Conservation (phyloP, 30 jellyfish, hydroid and myxozoan genomes). For the Aurelia aurita complex sp. Pacific region DNA sequence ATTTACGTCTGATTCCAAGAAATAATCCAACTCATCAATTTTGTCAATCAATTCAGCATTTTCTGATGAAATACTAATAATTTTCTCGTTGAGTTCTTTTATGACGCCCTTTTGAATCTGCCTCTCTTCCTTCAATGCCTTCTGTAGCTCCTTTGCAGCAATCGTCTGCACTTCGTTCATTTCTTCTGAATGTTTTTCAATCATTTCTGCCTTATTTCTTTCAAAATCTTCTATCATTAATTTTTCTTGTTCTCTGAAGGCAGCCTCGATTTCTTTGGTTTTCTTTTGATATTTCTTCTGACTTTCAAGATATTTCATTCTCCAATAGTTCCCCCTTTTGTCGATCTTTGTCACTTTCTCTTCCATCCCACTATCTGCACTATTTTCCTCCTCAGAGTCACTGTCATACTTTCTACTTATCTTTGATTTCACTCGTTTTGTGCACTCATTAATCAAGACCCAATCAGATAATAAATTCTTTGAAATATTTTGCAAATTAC, state of each 20-base stretch:
- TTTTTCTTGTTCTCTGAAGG: conserved; percentile 20
- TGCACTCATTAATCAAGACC: conserved; percentile 26
- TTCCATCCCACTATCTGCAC: conserved; percentile 65
- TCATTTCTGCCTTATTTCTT: conserved; percentile 40
- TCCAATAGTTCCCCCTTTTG: conserved; percentile 65
- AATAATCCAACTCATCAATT: conserved; percentile 18
- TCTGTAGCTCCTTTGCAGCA: conserved; percentile 70
- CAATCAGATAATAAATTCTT: conserved; percentile 40
- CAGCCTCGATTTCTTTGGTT: conserved; percentile 50
- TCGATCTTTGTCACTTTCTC: conserved; percentile 32
- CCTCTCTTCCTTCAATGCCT: conserved; percentile 54
- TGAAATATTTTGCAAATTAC: conserved; percentile 11
- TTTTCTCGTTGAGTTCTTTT: conserved; percentile 47
- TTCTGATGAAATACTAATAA: conserved; percentile 22
- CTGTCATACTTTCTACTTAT: conserved; percentile 1
- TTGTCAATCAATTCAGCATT: conserved; percentile 40
- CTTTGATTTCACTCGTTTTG: conserved; percentile 6
- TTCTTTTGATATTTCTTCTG: conserved; percentile 42
- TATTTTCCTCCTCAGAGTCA: conserved; percentile 55
- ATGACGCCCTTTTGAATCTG: conserved; percentile 36
- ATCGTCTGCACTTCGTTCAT: conserved; percentile 37
- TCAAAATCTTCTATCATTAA: conserved; percentile 25
- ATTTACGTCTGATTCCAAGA: conserved; percentile 20
- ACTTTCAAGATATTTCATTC: conserved; percentile 44
- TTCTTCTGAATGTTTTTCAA: conserved; percentile 30